Evolutionary conservation across 2,113 vertebrate species (phyloP).

Genomic region (Podocnemis expansa): DNA sequence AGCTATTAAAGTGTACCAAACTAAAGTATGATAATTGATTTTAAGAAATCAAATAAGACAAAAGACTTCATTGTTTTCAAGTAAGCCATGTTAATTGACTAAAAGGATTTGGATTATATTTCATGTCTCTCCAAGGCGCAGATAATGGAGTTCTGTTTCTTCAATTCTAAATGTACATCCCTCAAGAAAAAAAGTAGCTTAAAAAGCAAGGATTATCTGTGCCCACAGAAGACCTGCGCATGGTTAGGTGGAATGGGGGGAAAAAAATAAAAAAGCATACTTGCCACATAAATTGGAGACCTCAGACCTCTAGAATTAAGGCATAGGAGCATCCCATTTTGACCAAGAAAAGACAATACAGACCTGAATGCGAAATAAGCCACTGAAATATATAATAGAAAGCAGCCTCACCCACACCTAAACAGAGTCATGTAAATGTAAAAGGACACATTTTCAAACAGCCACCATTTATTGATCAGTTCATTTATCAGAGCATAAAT

Average conservation of each 20-base stretch:
- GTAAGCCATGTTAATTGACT: constrained; percentile 45
- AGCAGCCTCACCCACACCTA: neutral
- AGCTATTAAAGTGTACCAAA: constrained; percentile 22
- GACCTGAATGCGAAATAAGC: neutral
- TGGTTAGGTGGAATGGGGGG: neutral
- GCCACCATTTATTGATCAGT: neutral
- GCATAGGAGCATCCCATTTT: neutral
- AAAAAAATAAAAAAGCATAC: neutral
- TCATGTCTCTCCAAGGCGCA: constrained; percentile 48
- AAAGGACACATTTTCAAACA: constrained; percentile 13
- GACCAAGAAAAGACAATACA: neutral
- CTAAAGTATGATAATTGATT: neutral
- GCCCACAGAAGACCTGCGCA: neutral
- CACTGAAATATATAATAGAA: neutral
- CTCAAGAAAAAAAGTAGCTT: neutral
- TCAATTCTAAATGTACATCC: constrained; percentile 22
- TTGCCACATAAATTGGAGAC: neutral
- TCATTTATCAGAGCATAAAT: neutral
- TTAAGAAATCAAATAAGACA: constrained; percentile 17
- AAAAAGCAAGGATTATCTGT: constrained; percentile 17
- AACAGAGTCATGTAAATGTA: neutral
- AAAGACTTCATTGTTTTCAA: constrained; percentile 38
- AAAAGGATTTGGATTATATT: constrained; percentile 59
- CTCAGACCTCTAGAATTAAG: neutral
- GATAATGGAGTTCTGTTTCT: constrained; percentile 51